Conservation (phyloP, 2,888 invertebrate species). For the Trichopria drosophilae region DNA sequence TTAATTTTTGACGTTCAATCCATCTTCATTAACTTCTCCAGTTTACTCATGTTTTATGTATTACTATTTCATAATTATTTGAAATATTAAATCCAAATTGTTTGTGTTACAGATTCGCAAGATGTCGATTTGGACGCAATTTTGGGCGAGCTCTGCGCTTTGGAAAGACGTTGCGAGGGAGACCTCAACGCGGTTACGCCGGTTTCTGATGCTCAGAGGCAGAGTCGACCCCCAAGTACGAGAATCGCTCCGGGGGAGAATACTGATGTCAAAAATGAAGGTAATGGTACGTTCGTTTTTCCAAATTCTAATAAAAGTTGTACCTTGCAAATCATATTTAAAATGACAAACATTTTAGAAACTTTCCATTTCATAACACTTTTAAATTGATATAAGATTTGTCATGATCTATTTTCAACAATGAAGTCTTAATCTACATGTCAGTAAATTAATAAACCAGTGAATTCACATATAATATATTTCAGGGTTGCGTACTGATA, state of each 20-base stretch:
- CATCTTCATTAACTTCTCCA: not conserved
- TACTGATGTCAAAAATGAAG: conserved; percentile 48
- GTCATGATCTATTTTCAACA: too few relatives aligned
- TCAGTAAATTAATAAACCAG: too few relatives aligned
- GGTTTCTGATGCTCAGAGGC: conserved; percentile 51
- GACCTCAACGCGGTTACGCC: conserved; percentile 55
- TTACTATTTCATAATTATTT: not conserved
- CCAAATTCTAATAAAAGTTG: too few relatives aligned
- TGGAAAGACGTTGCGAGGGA: conserved; percentile 72
- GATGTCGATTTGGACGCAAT: conserved; percentile 97
- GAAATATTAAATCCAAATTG: not conserved
- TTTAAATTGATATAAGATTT: too few relatives aligned
- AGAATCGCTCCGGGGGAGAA: conserved; percentile 50
- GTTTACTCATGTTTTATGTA: not conserved
- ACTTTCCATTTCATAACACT: too few relatives aligned
- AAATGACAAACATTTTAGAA: too few relatives aligned
- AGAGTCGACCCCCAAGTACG: conserved; percentile 49
- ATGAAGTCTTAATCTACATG: too few relatives aligned
- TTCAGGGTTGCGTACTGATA: conserved; percentile 72
- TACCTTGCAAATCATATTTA: too few relatives aligned
- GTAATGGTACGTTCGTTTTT: too few relatives aligned
- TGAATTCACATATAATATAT: conserved; percentile 15
- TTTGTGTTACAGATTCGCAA: conserved; percentile 72
- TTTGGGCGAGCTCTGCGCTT: conserved; percentile 89
- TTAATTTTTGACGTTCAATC: too few relatives aligned